A percentile compares a stretch with the other conserved stretches of the same genome.
Conservation (phyloP, 2,797 vertebrate species). For the Eulemur albifrons region DNA sequence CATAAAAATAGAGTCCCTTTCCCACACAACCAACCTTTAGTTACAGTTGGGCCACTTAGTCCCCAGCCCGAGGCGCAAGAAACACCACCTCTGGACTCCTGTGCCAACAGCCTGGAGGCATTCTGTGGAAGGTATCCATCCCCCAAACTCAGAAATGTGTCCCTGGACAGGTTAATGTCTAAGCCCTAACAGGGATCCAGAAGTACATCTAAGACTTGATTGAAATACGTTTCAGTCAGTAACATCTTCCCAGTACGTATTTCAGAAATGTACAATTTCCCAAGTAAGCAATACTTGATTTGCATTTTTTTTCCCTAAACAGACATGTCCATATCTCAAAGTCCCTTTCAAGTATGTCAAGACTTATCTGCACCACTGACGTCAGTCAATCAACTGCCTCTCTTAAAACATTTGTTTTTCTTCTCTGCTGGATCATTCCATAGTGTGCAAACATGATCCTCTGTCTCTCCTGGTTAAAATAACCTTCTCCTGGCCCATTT, state of each 20-base stretch:
- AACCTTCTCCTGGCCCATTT: neutral
- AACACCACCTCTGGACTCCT: neutral
- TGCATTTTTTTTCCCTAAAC: neutral
- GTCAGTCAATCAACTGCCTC: neutral
- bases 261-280: neutral
- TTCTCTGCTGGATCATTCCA: neutral
- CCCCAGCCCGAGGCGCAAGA: neutral
- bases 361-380: fast-evolving
- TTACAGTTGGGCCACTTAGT: neutral
- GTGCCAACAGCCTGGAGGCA: neutral
- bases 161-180: neutral
- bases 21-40: neutral
- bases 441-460: fast-evolving
- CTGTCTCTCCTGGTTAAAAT: neutral
- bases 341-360: neutral
- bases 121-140: neutral
- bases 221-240: neutral
- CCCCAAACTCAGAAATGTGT: neutral
- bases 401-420: neutral
- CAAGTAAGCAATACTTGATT: too few relatives aligned
- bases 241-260: neutral
- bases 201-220: neutral
- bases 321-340: neutral
- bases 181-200: neutral
- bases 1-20: neutral